Base-by-base conservation (phyloP, 2,888 invertebrate species). In the Lasioglossum villosulum region DNA sequence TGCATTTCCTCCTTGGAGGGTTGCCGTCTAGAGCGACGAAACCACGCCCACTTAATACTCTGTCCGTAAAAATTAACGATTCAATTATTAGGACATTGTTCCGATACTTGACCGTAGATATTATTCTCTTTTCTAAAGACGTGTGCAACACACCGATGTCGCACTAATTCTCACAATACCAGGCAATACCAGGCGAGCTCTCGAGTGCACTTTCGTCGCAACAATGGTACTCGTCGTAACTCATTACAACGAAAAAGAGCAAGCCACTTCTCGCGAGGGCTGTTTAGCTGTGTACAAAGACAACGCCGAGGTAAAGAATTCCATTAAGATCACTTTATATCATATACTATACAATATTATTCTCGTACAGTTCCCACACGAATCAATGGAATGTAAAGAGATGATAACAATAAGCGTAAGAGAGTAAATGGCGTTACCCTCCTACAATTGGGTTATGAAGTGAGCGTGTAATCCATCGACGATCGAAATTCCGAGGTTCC, bases 231-330 rank as follows among this genome's bases (percentile, higher is more conserved):
- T 63, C 27, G n/a, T 37, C 75, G 39, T 71, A 48, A 80, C 80
- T 83, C 75, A 48, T 71, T 81, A 48, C 39, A 48, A 48, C 27
- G 39, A 81, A 75, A 83, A 83, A 83, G 83, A 80, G 83, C 83
- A 83, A 75, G 16, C 71, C 34, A 30, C 82, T 82, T 30, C n/a
- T 23, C 59, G n/a, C 63, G 30, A 83, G 81, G 71, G 83, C 59
- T 71, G 27, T 75, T 72, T 75, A 30, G 34, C 34, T 34, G 70
- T 52, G 52, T 56, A 27, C n/a, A 71, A 37, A 66, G 68, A 72
- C 63, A 70, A 23, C 23, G 6, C 19, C 34, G 34, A 48, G 48
- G 45, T 27, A 45, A 37, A 75, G 37, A 68, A 30, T 30, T 8
- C 12, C 56, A 42, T 52, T 34, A 34, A 66, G 66, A 66, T 16